A percentile compares a stretch with the other conserved stretches of the same genome.
These are phyloP conservation scores for Phocoena sinus DNA, from an alignment of 2,113 vertebrate species.

Conservation along the genomic window DNA sequence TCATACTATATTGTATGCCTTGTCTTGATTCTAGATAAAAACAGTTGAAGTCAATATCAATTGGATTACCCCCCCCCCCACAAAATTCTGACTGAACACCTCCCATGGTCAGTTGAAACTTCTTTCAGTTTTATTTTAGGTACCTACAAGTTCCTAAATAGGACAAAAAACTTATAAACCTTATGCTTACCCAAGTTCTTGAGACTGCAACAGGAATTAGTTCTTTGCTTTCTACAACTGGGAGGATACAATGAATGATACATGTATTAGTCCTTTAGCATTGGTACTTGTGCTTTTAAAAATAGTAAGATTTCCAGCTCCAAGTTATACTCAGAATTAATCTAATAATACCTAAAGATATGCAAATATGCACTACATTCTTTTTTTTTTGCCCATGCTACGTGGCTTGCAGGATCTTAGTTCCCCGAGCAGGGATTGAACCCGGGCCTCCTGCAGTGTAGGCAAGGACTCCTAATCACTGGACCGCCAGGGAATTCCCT, in stretches of 20 bases:
- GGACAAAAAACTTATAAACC: background rate
- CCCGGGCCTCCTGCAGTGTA: too few relatives aligned
- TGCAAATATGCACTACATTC: constrained; percentile 16
- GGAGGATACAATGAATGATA: constrained; percentile 27
- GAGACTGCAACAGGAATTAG: constrained; percentile 49
- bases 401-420: too few relatives aligned
- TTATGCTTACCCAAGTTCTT: constrained; percentile 28
- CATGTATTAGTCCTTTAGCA: background rate
- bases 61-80: background rate
- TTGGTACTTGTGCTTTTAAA: constrained; percentile 29
- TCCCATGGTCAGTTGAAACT: background rate
- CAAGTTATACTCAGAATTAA: constrained; percentile 46
- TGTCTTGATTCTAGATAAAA: background rate
- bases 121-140: constrained; percentile 3
- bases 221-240: constrained; percentile 48
- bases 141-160: background rate
- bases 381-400: too few relatives aligned
- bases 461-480: too few relatives aligned
- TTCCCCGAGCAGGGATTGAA: too few relatives aligned
- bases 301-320: constrained; percentile 43
- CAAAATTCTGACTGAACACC: background rate
- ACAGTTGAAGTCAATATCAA: constrained; percentile 37
- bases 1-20: background rate
- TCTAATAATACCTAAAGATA: constrained; percentile 48
- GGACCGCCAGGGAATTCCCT: too few relatives aligned